Base-by-base conservation (phyloP, 2,888 invertebrate genomes). In the Leptinotarsa juncta region DNA sequence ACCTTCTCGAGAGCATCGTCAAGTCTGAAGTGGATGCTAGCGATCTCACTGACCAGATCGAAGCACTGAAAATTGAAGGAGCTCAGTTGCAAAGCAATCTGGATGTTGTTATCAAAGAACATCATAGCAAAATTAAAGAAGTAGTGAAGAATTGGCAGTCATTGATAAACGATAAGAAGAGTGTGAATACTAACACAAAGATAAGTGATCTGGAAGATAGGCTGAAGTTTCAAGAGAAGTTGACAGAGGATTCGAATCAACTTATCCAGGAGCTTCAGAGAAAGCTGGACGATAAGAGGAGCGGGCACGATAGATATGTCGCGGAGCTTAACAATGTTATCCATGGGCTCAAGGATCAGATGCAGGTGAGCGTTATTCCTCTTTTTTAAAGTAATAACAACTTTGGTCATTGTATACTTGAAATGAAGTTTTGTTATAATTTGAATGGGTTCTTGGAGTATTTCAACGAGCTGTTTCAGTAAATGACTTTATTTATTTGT, bases 221-320 rank as follows among this genome's bases (percentile, higher is more conserved):
- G 75, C 48, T 86, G 4, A 83, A 81, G 73, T 77, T 80, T 57
- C 83, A 85, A 66, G 82, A 83, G 51, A 81, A 79, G 68, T 71
- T 85, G 1, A 73, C 73, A 1, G 70, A 77, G n/a, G 82, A 84
- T 62, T 81, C 82, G 2, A 81, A 81, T 23, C 76, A 77, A 26
- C 66, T 77, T 1, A 79, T 84, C 4, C 70, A 77, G n/a, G 83
- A 85, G 12, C 74, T 84, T 15, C 83, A 84, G 57, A 81, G 79
- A 53, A 85, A 83, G 72, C 75, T 84, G 57, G 84, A 83, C n/a
- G 86, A 85, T 16, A 84, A 81, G 26, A 78, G 79, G 51, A 67
- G 18, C n/a, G 71, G 70, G 1, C 80, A 82, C 51, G 84, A 84
- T 20, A 83, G 80, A 69, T 80, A 80, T 7, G 77, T 83, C 5